phyloP scores from a whole-genome alignment of 2,113 vertebrate species.

The Petrocephalus zakoni region DNA sequence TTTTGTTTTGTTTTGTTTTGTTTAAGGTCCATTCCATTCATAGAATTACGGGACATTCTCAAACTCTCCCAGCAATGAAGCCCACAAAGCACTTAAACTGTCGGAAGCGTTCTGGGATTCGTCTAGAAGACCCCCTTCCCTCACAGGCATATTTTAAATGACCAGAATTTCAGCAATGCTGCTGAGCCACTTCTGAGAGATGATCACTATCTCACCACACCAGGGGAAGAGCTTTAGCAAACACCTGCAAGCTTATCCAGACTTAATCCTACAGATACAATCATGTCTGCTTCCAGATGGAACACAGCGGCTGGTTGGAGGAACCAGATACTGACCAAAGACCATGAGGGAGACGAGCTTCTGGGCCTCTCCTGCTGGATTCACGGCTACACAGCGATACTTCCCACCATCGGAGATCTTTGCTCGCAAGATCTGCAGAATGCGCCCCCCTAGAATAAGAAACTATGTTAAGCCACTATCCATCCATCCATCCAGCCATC shows the following conservation, averaged over 20 bases:
- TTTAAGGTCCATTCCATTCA: constrained; percentile 2
- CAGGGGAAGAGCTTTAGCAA: background rate
- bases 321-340: constrained; percentile 67
- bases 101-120: background rate
- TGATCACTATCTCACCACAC: background rate
- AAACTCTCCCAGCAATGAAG: background rate
- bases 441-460: constrained; percentile 70
- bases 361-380: constrained; percentile 80
- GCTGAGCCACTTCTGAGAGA: background rate
- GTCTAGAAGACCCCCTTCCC: background rate
- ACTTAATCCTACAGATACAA: background rate
- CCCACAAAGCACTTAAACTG: background rate
- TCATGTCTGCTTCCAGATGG: background rate
- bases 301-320: background rate
- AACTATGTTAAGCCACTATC: background rate
- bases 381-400: constrained; percentile 84
- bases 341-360: constrained; percentile 80
- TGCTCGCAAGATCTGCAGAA: constrained; percentile 79
- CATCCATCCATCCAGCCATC: background rate
- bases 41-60: background rate
- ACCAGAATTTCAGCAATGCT: background rate
- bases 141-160: constrained; percentile 14
- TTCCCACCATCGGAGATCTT: constrained; percentile 83
- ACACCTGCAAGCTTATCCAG: constrained; percentile 12
- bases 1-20: constrained; percentile 12